Conservation (phyloP, 2,888 invertebrate genomes). For the Apeira syringaria region DNA sequence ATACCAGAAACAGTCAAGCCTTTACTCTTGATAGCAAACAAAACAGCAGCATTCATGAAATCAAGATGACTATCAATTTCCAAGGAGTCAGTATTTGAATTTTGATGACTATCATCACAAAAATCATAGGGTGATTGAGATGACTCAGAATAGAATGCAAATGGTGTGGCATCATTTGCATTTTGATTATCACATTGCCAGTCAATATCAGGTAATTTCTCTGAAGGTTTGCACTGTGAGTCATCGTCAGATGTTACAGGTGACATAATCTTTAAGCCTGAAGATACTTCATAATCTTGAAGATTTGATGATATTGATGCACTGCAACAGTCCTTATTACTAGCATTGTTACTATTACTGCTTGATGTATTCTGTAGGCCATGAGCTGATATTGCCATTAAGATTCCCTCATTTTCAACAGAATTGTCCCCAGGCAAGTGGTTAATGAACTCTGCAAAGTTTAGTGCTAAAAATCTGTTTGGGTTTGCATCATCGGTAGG, state of each 20-base stretch:
- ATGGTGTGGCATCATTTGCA: slow-evolving; percentile 35
- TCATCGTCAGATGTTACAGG: slow-evolving; percentile 46
- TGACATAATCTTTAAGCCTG: slow-evolving; percentile 31
- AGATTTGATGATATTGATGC: slow-evolving; percentile 23
- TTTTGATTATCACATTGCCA: slow-evolving; percentile 13
- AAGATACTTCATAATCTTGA: slow-evolving; percentile 30
- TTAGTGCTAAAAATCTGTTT: slow-evolving; percentile 54
- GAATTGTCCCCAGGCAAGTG: slow-evolving; percentile 81
- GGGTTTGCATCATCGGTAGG: slow-evolving; percentile 57
- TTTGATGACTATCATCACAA: slow-evolving; percentile 40
- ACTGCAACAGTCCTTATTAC: slow-evolving; percentile 12
- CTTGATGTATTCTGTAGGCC: slow-evolving; percentile 81
- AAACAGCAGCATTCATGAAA: slow-evolving; percentile 89
- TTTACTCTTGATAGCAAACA: slow-evolving; percentile 89
- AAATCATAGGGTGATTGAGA: slow-evolving; percentile 30
- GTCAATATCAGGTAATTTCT: slow-evolving; percentile 8
- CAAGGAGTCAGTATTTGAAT: slow-evolving; percentile 40
- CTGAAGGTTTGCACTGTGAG: slow-evolving; percentile 29
- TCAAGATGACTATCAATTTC: slow-evolving; percentile 69
- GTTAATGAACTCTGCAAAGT: slow-evolving; percentile 80
- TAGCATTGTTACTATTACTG: slow-evolving; percentile 34
- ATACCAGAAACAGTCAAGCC: slow-evolving; percentile 83
- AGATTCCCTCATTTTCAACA: slow-evolving; percentile 88
- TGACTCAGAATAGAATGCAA: slow-evolving; percentile 11
- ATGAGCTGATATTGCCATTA: slow-evolving; percentile 89